Evolutionary conservation across 2,888 invertebrate species (phyloP).

Genomic region (Bhutanitis thaidina): DNA sequence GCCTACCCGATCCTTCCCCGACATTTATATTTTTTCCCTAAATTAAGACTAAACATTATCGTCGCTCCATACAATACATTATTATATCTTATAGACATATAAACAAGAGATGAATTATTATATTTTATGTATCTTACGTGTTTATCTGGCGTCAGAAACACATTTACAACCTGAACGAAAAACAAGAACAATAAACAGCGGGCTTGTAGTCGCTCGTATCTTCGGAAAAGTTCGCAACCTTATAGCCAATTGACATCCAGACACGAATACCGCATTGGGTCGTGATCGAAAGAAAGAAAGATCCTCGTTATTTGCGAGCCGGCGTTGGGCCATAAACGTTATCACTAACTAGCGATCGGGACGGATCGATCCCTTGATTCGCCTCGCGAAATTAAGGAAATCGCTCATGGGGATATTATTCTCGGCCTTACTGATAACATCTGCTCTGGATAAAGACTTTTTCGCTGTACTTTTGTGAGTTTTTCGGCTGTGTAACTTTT

Average conservation of each 20-base stretch:
- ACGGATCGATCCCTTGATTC: conserved; percentile 75
- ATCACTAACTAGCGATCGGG: conserved; percentile 75
- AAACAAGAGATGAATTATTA: neutral
- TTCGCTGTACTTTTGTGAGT: conserved; percentile 41
- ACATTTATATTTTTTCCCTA: too few relatives aligned
- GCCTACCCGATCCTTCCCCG: too few relatives aligned
- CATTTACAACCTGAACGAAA: conserved; percentile 42
- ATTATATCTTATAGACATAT: too few relatives aligned
- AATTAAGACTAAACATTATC: too few relatives aligned
- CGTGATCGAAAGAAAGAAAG: conserved; percentile 71
- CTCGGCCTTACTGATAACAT: conserved; percentile 44
- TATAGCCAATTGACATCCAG: conserved; percentile 74
- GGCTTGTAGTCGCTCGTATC: conserved; percentile 29
- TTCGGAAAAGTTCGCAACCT: conserved; percentile 56
- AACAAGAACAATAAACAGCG: conserved; percentile 47
- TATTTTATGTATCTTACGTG: conserved; percentile 35
- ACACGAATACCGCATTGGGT: conserved; percentile 60
- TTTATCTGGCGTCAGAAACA: conserved; percentile 44
- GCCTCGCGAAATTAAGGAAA: conserved; percentile 78
- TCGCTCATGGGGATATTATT: conserved; percentile 79
- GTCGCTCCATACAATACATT: too few relatives aligned
- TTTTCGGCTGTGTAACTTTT: conserved; percentile 36
- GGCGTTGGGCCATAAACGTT: conserved; percentile 68
- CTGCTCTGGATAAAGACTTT: conserved; percentile 46
- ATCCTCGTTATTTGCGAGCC: conserved; percentile 61